A percentile compares a stretch with the other conserved stretches of the same genome.
Evolutionary conservation across 2,888 invertebrate species (phyloP).

Genomic region (Linyphia triangularis): DNA sequence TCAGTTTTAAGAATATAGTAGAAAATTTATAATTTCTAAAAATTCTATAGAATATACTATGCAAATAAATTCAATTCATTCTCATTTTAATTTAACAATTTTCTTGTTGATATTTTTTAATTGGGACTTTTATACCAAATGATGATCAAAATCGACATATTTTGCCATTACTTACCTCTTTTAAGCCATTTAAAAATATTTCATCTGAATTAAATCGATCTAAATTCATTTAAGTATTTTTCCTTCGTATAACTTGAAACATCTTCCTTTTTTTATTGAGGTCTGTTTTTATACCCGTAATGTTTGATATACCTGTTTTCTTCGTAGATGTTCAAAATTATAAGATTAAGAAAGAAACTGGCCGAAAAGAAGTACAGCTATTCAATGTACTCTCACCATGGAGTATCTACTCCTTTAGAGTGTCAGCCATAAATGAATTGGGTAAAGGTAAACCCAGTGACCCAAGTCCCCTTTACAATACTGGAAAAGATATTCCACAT

Average conservation of each 20-base stretch:
- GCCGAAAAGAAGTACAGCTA: slow-evolving; percentile 68
- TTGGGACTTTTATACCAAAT: no score
- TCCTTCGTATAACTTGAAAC: not conserved
- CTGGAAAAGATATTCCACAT: slow-evolving; percentile 88
- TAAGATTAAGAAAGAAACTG: slow-evolving; percentile 50
- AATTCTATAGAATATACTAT: no score
- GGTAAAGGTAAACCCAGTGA: slow-evolving; percentile 90
- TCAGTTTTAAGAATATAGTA: no score
- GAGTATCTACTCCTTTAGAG: slow-evolving; percentile 93
- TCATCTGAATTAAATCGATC: not conserved
- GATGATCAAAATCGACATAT: no score
- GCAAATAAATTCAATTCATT: no score
- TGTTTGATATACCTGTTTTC: not conserved
- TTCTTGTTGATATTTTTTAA: no score
- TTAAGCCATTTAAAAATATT: no score
- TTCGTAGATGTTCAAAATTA: slow-evolving; percentile 62
- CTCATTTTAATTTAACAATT: no score
- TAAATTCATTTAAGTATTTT: not conserved
- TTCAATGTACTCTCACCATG: slow-evolving; percentile 86
- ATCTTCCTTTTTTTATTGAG: not conserved
- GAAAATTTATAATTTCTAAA: no score
- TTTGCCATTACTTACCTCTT: no score
- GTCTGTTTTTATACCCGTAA: not conserved
- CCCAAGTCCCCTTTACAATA: slow-evolving; percentile 92
- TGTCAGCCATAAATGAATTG: slow-evolving; percentile 90